A percentile compares a stretch with the other conserved stretches of the same genome.
Conservation (phyloP, 92 coral and sea anemone genomes). For the Actinostola sp. region DNA sequence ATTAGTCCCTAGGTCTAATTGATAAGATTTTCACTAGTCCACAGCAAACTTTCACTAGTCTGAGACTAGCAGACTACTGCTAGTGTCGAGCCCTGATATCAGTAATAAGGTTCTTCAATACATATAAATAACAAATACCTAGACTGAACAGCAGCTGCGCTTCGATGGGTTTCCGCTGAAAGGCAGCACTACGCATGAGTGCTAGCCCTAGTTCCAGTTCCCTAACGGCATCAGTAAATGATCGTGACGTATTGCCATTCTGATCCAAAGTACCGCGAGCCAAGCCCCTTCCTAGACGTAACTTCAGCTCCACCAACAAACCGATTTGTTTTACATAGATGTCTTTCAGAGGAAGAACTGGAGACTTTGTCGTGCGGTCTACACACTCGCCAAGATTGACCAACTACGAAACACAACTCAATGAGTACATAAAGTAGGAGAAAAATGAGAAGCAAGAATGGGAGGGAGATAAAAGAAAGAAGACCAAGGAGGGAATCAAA, state of each 20-base stretch:
- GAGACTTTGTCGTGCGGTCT: constrained; percentile 49
- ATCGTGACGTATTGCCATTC: constrained; percentile 37
- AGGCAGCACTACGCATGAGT: constrained; percentile 58
- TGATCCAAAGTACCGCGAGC: constrained; percentile 35
- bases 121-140: constrained; percentile 58
- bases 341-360: constrained; percentile 62
- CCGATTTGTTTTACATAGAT: constrained; percentile 71
- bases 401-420: too few relatives aligned
- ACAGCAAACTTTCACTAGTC: too few relatives aligned
- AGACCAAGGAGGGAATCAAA: too few relatives aligned
- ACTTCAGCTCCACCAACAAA: constrained; percentile 71
- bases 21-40: too few relatives aligned
- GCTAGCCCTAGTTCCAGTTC: constrained; percentile 73
- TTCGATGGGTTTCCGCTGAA: constrained; percentile 70
- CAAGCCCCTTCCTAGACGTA: constrained; percentile 72
- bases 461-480: too few relatives aligned
- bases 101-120: too few relatives aligned
- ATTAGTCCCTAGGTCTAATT: too few relatives aligned
- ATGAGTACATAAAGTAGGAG: too few relatives aligned
- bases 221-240: constrained; percentile 55
- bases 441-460: too few relatives aligned
- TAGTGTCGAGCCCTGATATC: too few relatives aligned
- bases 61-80: too few relatives aligned
- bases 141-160: constrained; percentile 82
- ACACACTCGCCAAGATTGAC: constrained; percentile 74